Evolutionary conservation across 1,140 invertebrate species (phyloP), one percentile per base, ranked within the genome.

Genomic region (Dendrolimus kikuchii): DNA sequence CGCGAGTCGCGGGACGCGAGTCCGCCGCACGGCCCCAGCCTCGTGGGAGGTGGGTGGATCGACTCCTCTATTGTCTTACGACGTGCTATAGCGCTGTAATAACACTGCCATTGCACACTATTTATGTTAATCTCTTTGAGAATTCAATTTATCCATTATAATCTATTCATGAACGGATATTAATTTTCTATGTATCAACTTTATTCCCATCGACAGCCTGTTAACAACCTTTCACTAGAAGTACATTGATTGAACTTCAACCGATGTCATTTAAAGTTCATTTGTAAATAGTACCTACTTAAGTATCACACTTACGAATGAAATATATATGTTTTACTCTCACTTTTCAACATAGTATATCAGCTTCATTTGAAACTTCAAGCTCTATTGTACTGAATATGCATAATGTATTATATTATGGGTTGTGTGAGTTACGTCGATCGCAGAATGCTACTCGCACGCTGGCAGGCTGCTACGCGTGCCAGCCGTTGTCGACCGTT

Each of bases 71-170:
- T 85, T 85, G 81, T 85, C 75, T 82, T 77, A 81, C 73, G 73
- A 70, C 67, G 66, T 71, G 64, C 74, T 80, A 81, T 74, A 80
- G 66, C 73, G 74, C 72, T 75, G 73, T 81, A 78, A 81, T 74
- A 77, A 67, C 66, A 71, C 71, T 64, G 64, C 68, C 57, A 74
- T 75, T 76, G 74, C 74, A 76, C 68, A 81, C 72, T 81, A 74
- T 78, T 82, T 80, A 81, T 78, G 78, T 81, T 69, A 81, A 83
- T 83, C 63, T 67, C 57, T 62, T 74, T 76, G 71, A 80, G 73
- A 77, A 81, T 80, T 80, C 77, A 78, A 83, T 81, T 83, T 76
- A 70, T 72, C 70, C 64, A 60, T 65, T 71, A 59, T 76, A 75
- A 77, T 74, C 60, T 74, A 77, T 75, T 71, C 70, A 71, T 68